Base-by-base conservation (phyloP, 1,140 invertebrate genomes). In the Drosophila saltans region DNA sequence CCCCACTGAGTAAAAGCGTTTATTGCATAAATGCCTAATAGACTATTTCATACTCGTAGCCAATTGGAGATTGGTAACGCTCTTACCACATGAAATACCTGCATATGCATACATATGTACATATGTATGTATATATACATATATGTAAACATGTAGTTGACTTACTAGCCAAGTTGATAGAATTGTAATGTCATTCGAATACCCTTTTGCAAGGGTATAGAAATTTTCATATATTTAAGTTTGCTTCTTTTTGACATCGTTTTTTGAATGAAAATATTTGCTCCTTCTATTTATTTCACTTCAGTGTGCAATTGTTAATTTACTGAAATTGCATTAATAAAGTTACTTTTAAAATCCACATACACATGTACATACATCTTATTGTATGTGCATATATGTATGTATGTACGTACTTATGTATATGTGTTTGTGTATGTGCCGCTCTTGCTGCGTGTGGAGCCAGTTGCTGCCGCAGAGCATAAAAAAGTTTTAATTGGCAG, bases 401-500 rank as follows among this genome's bases (percentile, higher is more conserved):
- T 30, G 8, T 66, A 41, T 57, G 9, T 62, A 40, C 26, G 24
- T 43, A 33, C 39, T n/a, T 66, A 5, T 55, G 28, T 45, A n/a
- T 66, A 7, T 55, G 36, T 62, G 24, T n/a, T 7, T 65, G 66
- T 66, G 62, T 75, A 56, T 68, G 56, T 41, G 10, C 4, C 1
- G 5, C 8, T 39, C 40, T 72, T 75, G 72, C 24, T 64, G 60
- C 69, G 39, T 9, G 24, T 10, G 3, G 11, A 40, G 36, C 58
- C 36, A 60, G 39, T 60, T 48, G 74, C 60, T 69, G 75, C 75
- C 84, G 83, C 72, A 86, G 80, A 80, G 80, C 76, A 86, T 83
- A 88, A 80, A 86, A 52, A 86, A 86, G 68, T 86, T 86, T 86
- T 86, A 86, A 86, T 86, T 86, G 83, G 84, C 83, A 86, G 84